phyloP scores from a whole-genome alignment of 2,797 vertebrate species.

The Numenius phaeopus region DNA sequence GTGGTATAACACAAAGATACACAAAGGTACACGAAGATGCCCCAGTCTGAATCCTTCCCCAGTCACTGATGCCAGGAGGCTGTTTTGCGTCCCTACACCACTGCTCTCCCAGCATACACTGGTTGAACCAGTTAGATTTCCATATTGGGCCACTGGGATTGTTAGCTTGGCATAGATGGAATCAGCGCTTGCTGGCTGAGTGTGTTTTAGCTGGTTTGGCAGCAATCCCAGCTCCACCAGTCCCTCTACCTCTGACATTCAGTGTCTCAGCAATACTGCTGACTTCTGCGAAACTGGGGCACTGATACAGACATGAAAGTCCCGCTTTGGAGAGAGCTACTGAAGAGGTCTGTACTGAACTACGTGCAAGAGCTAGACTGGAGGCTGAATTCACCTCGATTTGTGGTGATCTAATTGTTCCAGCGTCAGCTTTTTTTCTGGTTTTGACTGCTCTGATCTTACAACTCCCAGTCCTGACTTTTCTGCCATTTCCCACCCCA shows the following conservation, averaged over 20 bases:
- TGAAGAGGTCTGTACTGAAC: not conserved
- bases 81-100: not conserved
- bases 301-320: not conserved
- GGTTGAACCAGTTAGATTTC: constrained; percentile 31
- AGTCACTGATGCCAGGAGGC: not conserved
- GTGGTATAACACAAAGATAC: not conserved
- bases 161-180: not conserved
- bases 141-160: rapidly evolving
- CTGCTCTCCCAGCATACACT: not conserved
- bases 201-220: not conserved
- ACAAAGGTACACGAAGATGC: not conserved
- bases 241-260: constrained; percentile 26
- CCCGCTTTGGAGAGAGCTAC: not conserved
- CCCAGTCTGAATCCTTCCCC: not conserved
- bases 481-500: not conserved
- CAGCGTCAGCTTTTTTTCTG: not conserved
- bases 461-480: not conserved
- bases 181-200: not conserved
- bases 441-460: not conserved
- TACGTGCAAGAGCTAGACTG: not conserved
- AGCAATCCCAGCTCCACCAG: not conserved
- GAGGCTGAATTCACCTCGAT: not conserved
- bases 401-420: not conserved
- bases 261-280: constrained; percentile 11
- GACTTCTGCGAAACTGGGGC: constrained; percentile 9